Evolutionary conservation across 2,888 invertebrate genomes (phyloP), one percentile per base, ranked within the genome.

Genomic region (Hirtodrosophila alboralis): DNA sequence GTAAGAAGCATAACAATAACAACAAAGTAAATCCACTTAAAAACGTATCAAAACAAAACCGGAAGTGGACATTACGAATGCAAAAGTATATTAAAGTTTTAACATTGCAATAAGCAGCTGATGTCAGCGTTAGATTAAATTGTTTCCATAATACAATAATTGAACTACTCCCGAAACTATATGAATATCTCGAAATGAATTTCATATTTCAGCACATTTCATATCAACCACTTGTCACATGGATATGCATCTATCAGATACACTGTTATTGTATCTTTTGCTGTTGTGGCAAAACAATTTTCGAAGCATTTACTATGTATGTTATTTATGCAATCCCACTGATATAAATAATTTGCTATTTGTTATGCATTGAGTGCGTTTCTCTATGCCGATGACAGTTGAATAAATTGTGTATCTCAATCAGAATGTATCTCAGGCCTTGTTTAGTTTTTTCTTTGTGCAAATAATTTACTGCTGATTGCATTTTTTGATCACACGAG

Each of bases 401-500:
- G n/a, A n/a, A 9, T 18, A 16, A 26, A 26, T 4, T 36, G 7
- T 21, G 13, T n/a, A n/a, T n/a, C n/a, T 4, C 14, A 6, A 23
- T 28, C 59, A 10, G 44, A 23, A 34, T 56, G 34, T 49, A 38
- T 49, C 37, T 36, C 34, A 8, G 9, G 31, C 18, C 27, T 33
- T 10, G 64, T 45, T 51, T 56, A 51, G 61, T 57, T 70, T 78
- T 53, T 6, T 4, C 3, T 48, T 45, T 26, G 31, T 33, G 44
- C 51, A 16, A 60, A 63, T 69, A 66, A 64, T 70, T 70, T 27
- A 63, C 47, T 53, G 72, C 13, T 75, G 65, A 68, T 84, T 71
- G 61, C 60, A 38, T 21, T 12, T 43, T 26, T 5, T 33, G 27
- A 8, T 34, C 58, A 27, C 13, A 71, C 81, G 54, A 61, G 63